These are phyloP conservation scores for Pegoplata infirma DNA, from an alignment of 2,888 invertebrate genomes.

Conservation along the genomic window DNA sequence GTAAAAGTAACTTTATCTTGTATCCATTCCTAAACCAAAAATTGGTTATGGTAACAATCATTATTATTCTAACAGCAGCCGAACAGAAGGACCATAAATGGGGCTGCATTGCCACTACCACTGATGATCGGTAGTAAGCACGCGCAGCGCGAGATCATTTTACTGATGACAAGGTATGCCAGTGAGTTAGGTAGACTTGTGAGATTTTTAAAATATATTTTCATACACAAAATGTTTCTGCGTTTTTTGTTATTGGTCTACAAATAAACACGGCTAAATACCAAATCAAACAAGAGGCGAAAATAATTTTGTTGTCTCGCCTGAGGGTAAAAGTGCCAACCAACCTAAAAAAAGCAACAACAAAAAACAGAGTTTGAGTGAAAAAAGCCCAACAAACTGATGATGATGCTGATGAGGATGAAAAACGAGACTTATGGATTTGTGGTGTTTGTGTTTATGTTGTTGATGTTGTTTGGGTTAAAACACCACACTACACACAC, in stretches of 20 bases:
- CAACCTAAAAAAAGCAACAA: slow-evolving; percentile 67
- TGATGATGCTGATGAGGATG: slow-evolving; percentile 44
- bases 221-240: neutral
- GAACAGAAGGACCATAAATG: slow-evolving; percentile 63
- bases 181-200: neutral
- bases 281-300: slow-evolving; percentile 66
- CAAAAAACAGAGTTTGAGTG: slow-evolving; percentile 16
- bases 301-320: slow-evolving; percentile 77
- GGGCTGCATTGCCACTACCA: slow-evolving; percentile 60
- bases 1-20: too few relatives aligned
- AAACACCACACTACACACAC: too few relatives aligned
- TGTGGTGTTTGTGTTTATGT: slow-evolving; percentile 12
- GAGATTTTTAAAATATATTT: neutral
- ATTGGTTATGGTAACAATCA: neutral
- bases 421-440: slow-evolving; percentile 37
- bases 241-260: slow-evolving; percentile 16
- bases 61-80: slow-evolving; percentile 58
- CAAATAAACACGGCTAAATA: slow-evolving; percentile 66
- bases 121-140: slow-evolving; percentile 65
- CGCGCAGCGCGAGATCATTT: slow-evolving; percentile 62
- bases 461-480: too few relatives aligned
- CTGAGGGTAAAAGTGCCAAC: slow-evolving; percentile 76
- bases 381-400: slow-evolving; percentile 21
- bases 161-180: slow-evolving; percentile 43
- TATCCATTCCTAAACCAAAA: neutral